These are phyloP conservation scores for Temnopleurus reevesii DNA, from an alignment of 53 echinoderm and acorn worm genomes.

Conservation along the genomic window DNA sequence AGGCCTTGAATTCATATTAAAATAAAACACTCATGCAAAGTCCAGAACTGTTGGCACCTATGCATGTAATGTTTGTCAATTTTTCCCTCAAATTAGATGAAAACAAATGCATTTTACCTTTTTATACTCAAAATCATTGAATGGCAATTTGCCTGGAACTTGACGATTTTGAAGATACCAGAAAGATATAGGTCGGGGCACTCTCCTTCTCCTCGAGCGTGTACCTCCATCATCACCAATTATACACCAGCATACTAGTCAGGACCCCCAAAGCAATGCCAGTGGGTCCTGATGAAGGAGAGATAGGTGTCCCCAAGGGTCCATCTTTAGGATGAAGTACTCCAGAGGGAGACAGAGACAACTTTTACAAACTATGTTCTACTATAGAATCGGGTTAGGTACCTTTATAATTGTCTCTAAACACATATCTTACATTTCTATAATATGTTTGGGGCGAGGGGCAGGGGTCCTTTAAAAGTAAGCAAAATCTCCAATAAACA, in stretches of 20 bases:
- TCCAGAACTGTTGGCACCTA: too few relatives aligned
- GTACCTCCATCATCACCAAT: slow-evolving; percentile 2
- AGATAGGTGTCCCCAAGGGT: neutral
- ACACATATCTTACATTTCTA: too few relatives aligned
- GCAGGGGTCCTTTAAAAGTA: too few relatives aligned
- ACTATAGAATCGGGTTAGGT: too few relatives aligned
- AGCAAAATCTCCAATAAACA: too few relatives aligned
- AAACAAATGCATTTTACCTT: neutral
- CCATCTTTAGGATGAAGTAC: too few relatives aligned
- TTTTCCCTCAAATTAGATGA: neutral
- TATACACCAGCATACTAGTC: neutral
- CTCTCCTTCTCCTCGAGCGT: neutral
- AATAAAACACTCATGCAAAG: too few relatives aligned
- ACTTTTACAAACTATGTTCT: too few relatives aligned
- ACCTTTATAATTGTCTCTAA: too few relatives aligned
- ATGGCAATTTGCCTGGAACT: neutral
- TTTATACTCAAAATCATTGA: neutral
- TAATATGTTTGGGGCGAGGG: too few relatives aligned
- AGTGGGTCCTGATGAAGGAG: neutral
- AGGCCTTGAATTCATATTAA: too few relatives aligned
- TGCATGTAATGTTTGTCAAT: neutral
- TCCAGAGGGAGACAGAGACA: too few relatives aligned
- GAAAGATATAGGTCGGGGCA: slow-evolving; percentile 29
- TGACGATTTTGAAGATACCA: neutral
- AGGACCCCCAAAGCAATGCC: slow-evolving; percentile 24